Percentiles rank a stretch among this genome's conserved stretches.
phyloP scores from a whole-genome alignment of 2,797 vertebrate species.

The Cottoperca gobio region DNA sequence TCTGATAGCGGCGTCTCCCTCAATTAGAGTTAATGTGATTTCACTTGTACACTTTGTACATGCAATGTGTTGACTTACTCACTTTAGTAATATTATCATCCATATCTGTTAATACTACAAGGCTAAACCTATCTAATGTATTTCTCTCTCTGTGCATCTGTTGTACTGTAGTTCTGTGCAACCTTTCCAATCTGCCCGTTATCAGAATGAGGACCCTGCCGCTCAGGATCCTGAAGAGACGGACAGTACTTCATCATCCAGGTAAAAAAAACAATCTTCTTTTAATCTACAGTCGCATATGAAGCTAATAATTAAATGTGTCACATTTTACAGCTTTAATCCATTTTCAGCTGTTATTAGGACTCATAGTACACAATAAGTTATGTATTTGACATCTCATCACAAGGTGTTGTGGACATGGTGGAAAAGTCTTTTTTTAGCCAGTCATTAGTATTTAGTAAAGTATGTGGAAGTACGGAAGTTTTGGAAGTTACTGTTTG shows the following conservation, averaged over 20 bases:
- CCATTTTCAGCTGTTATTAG: neutral
- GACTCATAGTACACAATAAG: neutral
- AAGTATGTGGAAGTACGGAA: too few relatives aligned
- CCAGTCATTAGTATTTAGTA: too few relatives aligned
- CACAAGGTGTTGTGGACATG: neutral
- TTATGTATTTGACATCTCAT: neutral
- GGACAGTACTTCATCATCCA: neutral
- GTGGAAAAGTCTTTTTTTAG: neutral
- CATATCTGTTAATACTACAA: neutral
- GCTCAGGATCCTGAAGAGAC: neutral
- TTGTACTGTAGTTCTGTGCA: constrained; percentile 3
- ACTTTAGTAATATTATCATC: neutral
- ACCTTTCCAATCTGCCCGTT: neutral
- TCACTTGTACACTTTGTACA: neutral
- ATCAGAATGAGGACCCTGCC: neutral
- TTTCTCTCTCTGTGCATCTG: neutral
- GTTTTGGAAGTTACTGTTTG: too few relatives aligned
- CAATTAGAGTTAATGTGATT: neutral
- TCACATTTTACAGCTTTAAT: neutral
- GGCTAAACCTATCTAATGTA: neutral
- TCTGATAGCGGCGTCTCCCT: neutral
- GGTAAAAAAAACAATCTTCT: constrained; percentile 9
- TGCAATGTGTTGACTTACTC: neutral
- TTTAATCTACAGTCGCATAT: neutral
- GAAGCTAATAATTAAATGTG: neutral